These are phyloP conservation scores for Melanotaenia nigrans DNA, from an alignment of 2,797 vertebrate genomes.

Conservation along the genomic window DNA sequence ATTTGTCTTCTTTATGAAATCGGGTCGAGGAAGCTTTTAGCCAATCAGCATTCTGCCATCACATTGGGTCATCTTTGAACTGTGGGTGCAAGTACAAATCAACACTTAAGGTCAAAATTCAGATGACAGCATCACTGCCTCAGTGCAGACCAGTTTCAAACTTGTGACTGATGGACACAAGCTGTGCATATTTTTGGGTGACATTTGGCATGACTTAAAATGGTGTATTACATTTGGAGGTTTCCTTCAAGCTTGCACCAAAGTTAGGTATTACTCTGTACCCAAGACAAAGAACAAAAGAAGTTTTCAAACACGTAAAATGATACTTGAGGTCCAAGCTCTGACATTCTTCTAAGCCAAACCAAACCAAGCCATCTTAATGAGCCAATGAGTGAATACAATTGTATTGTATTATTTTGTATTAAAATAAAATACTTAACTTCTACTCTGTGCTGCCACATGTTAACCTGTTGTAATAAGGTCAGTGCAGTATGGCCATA, in stretches of 20 bases:
- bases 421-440: neutral
- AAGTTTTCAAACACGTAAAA: neutral
- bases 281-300: neutral
- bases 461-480: slow-evolving; percentile 2
- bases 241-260: neutral
- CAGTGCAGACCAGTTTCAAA: too few species aligned
- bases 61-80: too few species aligned
- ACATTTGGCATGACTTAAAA: too few species aligned
- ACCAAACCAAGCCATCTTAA: neutral
- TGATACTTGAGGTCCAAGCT: neutral
- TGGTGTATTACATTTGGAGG: neutral
- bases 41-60: too few species aligned
- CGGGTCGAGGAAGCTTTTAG: too few species aligned
- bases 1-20: too few species aligned
- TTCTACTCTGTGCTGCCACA: neutral
- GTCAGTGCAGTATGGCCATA: slow-evolving; percentile 10
- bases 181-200: neutral
- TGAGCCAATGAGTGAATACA: neutral
- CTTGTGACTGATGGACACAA: neutral
- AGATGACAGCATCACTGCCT: too few species aligned
- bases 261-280: too few species aligned
- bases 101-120: too few species aligned
- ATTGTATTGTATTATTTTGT: too few species aligned
- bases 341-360: neutral
- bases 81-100: too few species aligned